These are phyloP conservation scores for Drosophila athabasca DNA, from an alignment of 1,140 invertebrate species.

Conservation along the genomic window DNA sequence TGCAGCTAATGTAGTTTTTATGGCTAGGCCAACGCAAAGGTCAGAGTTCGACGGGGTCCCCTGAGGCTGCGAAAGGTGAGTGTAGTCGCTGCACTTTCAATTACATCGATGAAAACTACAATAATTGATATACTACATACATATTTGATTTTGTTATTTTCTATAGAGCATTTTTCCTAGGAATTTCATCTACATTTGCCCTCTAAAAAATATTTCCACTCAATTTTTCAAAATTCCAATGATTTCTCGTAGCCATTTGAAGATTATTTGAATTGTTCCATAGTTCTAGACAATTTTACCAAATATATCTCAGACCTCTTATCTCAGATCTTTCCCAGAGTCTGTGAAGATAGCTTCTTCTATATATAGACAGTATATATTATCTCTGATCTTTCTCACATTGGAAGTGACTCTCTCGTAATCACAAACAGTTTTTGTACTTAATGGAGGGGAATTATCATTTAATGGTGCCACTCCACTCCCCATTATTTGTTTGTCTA, in stretches of 20 bases:
- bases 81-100: slow-evolving; percentile 28
- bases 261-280: too few species aligned
- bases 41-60: slow-evolving; percentile 26
- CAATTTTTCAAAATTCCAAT: too few species aligned
- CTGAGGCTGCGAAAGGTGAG: background rate
- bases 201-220: too few species aligned
- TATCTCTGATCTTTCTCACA: slow-evolving; percentile 48
- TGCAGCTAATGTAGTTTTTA: background rate
- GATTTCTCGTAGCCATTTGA: too few species aligned
- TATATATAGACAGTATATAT: background rate
- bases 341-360: too few species aligned
- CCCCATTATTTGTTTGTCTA: slow-evolving; percentile 11
- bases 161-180: too few species aligned
- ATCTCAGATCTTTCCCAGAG: slow-evolving; percentile 4
- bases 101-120: slow-evolving; percentile 18
- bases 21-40: slow-evolving; percentile 16
- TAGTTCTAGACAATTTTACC: too few species aligned
- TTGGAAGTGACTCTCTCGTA: background rate
- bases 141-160: too few species aligned
- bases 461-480: slow-evolving; percentile 17
- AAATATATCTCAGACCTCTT: slow-evolving; percentile 1
- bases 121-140: slow-evolving; percentile 16
- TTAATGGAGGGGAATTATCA: slow-evolving; percentile 18
- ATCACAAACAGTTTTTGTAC: slow-evolving; percentile 5
- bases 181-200: too few species aligned